Conservation (phyloP, 2,797 vertebrate genomes). For the Morelia viridis region DNA sequence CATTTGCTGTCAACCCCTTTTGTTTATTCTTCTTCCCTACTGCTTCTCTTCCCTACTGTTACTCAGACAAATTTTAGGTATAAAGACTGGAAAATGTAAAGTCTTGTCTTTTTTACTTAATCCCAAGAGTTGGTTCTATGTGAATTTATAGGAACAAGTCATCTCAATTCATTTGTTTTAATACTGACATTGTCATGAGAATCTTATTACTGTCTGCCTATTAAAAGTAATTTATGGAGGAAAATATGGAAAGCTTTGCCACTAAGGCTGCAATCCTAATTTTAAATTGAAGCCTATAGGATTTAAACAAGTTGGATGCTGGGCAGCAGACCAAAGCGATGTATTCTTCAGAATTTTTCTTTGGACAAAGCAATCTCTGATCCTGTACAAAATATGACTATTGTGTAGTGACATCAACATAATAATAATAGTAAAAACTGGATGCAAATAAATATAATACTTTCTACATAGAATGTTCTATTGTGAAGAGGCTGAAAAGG, state of each 20-base stretch:
- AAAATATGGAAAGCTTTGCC: background rate
- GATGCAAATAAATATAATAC: background rate
- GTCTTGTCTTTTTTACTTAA: background rate
- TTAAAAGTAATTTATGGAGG: background rate
- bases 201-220: background rate
- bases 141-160: background rate
- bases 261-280: background rate
- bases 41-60: background rate
- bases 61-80: background rate
- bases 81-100: conserved; percentile 7
- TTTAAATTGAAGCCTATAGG: background rate
- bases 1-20: background rate
- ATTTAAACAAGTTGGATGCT: background rate
- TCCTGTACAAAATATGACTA: background rate
- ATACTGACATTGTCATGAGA: background rate
- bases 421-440: conserved; percentile 27
- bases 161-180: background rate
- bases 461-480: background rate
- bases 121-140: background rate
- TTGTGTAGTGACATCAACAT: background rate
- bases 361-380: conserved; percentile 5
- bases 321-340: background rate
- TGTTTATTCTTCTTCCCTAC: background rate
- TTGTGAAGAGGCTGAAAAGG: background rate
- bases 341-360: background rate